Base-by-base conservation (phyloP, 2,888 invertebrate species). In the Dasysyrphus tricinctus region DNA sequence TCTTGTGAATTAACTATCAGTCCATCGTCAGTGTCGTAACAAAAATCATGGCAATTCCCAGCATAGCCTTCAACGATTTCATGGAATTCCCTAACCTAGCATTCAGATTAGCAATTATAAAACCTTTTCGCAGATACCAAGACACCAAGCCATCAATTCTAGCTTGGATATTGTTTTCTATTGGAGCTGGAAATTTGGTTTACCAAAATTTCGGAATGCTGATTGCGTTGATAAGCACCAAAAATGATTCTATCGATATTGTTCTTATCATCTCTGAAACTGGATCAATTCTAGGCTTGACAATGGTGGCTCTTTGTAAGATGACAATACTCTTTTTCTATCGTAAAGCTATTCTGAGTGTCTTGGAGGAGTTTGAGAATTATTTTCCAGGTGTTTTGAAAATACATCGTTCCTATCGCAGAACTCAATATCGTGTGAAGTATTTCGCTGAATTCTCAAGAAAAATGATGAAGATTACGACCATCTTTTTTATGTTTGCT, bases 181-280 rank as follows among this genome's bases (percentile, higher is more conserved):
- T 90, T 14, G 90, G 89, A 12, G 88, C 88, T 9, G 8, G 61
- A 3, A 90, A 89, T 70, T 70, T 90, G 44, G 19, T 89, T 56
- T 91, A 90, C 70, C 91, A 91, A 69, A 89, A 88, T 63, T 3
- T 90, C 7, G 91, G 91, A 16, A 76, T 90, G 79, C 5, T 89
- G 6, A 77, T 90, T 32, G 89, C 89, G 59, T 54, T 90, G 49
- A 57, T 84, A 7, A 42, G 81, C 75, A 5, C 44, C 65, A 24
- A 70, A 5, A 19, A 75, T 74, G 12, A 88, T 69, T 34, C 88
- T 29, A 51, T 84, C n/a, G 88, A 81, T 11, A n/a, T 82, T 29
- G 34, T 91, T 14, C 88, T 88, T 0, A 83, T 88, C 7, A 73
- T 89, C 51, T 88, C 88, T 3, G 89, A 91, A 63, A 88, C 88